Evolutionary conservation across 2,888 invertebrate genomes (phyloP).

Genomic region (Lamproptera curius): DNA sequence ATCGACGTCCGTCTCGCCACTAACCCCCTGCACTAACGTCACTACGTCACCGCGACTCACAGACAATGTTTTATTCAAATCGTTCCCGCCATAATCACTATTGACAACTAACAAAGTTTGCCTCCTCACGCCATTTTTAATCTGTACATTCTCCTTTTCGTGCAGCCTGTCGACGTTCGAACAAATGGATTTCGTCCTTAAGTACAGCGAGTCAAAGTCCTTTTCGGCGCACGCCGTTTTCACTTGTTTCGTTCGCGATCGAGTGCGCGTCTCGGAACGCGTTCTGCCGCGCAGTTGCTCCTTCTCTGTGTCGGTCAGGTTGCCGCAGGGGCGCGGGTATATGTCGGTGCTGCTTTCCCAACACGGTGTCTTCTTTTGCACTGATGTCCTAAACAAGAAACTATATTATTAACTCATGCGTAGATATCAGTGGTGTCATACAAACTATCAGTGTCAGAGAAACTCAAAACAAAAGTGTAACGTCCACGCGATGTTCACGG

Average conservation of each 20-base stretch:
- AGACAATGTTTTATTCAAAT: constrained; percentile 78
- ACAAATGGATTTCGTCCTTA: constrained; percentile 71
- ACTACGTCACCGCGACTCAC: constrained; percentile 88
- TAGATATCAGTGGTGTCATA: too few species aligned
- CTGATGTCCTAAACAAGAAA: constrained; percentile 51
- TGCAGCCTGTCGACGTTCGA: constrained; percentile 48
- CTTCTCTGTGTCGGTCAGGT: constrained; percentile 89
- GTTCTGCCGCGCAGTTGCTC: constrained; percentile 80
- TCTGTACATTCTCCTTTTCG: constrained; percentile 39
- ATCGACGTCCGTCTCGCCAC: constrained; percentile 68
- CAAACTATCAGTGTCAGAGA: too few species aligned
- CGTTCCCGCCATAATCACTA: constrained; percentile 79
- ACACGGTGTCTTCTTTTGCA: constrained; percentile 81
- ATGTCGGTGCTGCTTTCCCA: constrained; percentile 91
- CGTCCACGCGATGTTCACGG: too few species aligned
- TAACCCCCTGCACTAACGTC: constrained; percentile 75
- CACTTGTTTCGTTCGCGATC: constrained; percentile 54
- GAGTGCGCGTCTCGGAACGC: constrained; percentile 83
- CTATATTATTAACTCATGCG: not conserved
- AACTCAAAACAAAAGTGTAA: too few species aligned
- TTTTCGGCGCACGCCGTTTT: constrained; percentile 81
- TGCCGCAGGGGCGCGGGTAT: constrained; percentile 88
- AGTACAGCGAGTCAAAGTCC: constrained; percentile 84
- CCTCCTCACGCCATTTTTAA: constrained; percentile 40
- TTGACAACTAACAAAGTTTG: constrained; percentile 85